Evolutionary conservation across 1,140 invertebrate genomes (phyloP), one percentile per base, ranked within the genome.

Genomic region (Notospermus geniculatus): DNA sequence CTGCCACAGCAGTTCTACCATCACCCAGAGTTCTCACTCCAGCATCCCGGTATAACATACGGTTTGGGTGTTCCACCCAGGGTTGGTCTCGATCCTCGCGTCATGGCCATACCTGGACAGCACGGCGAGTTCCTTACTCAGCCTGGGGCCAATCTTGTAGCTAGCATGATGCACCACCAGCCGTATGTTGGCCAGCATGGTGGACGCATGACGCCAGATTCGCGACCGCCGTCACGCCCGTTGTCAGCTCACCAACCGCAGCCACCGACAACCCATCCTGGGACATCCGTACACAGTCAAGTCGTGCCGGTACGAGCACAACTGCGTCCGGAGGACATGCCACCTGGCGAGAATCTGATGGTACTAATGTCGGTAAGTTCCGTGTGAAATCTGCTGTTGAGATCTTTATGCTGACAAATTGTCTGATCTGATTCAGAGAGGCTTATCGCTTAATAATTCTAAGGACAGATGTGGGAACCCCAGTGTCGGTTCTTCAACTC

Each of bases 181-280:
- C 60, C 30, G 11, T 60, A 52, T 29, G 46, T 29, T 25, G 28
- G 32, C 13, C 46, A 61, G n/a, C 53, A 55, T 36, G 60, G 28
- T 25, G 45, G 29, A 5, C 27, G 25, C 2, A 17, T 59, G 45
- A 43, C 39, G 11, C 43, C 36, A 2, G 58, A 45, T 1, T n/a
- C 43, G 5, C 58, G 46, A 13, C 58, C 46, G 11, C 43, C 43
- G 0, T 59, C 58, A 7, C 41, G 58, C 13, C 46, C 58, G 22
- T 43, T 43, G 11, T 59, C 58, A 15, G 36, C 36, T n/a, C 58
- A 39, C 28, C 39, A 53, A n/a, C 41, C 41, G 5, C 58, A 29
- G 29, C 58, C 58, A 43, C 56, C 56, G 15, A 41, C 56, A 9
- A 57, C 36, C 32, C 56, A 32, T 25, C 36, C 25, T 19, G 32